Evolutionary conservation across 2,113 vertebrate species (phyloP).

Genomic region (Zosterops lateralis): DNA sequence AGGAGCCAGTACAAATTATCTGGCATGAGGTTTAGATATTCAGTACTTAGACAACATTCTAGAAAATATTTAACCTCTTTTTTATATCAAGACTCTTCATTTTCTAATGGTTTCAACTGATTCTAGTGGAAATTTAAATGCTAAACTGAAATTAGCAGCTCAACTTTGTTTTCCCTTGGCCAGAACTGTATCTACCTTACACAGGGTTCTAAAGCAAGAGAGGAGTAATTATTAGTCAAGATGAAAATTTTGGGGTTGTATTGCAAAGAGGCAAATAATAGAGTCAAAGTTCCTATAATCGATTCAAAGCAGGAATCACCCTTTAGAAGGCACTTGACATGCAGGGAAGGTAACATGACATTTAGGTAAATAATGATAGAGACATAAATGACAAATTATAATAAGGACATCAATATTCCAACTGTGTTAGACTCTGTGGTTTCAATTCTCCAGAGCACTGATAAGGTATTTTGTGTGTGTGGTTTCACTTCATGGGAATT

Average conservation of each 20-base stretch:
- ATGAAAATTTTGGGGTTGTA: neutral
- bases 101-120: neutral
- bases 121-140: neutral
- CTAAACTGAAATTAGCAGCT: neutral
- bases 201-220: neutral
- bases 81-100: neutral
- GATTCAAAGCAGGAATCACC: neutral
- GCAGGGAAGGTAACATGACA: neutral
- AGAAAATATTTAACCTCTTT: neutral
- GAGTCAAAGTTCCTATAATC: neutral
- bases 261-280: neutral
- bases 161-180: neutral
- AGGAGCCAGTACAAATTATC: neutral
- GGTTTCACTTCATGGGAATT: slow-evolving; percentile 2
- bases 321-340: neutral
- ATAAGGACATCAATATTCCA: slow-evolving; percentile 28
- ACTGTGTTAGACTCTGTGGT: neutral
- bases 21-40: neutral
- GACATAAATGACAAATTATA: slow-evolving; percentile 23
- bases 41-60: neutral
- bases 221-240: neutral
- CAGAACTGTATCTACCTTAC: neutral
- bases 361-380: neutral
- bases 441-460: slow-evolving; percentile 11
- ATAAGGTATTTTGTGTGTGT: neutral